Evolutionary conservation across 2,888 invertebrate species (phyloP).

Genomic region (Ennomos erosarius): DNA sequence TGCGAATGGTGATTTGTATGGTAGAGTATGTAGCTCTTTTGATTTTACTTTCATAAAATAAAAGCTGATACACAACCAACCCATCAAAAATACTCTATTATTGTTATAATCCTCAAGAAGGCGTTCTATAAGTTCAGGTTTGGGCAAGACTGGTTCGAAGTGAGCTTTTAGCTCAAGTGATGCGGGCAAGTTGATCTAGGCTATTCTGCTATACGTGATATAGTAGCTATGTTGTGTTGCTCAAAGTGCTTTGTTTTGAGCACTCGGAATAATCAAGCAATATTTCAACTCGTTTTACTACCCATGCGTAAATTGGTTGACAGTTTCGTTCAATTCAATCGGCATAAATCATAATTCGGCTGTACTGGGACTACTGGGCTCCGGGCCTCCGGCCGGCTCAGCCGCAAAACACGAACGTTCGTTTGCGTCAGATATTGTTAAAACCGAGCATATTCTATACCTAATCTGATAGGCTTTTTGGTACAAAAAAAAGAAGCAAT

Average conservation of each 20-base stretch:
- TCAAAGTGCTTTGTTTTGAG: constrained; percentile 3
- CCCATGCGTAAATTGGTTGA: constrained; percentile 42
- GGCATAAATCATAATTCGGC: constrained; percentile 51
- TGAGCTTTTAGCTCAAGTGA: no score
- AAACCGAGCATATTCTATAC: constrained; percentile 18
- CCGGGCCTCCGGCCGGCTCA: constrained; percentile 34
- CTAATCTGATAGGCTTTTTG: not conserved
- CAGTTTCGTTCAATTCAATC: constrained; percentile 46
- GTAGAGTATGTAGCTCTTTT: not conserved
- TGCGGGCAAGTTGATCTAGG: no score
- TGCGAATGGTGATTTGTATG: constrained; percentile 5
- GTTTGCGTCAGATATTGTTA: constrained; percentile 21
- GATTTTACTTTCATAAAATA: not conserved
- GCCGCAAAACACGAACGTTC: constrained; percentile 41
- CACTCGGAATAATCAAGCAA: constrained; percentile 24
- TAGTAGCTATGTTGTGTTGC: no score
- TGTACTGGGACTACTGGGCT: constrained; percentile 38
- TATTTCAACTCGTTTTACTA: constrained; percentile 35
- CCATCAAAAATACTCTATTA: no score
- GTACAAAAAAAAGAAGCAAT: constrained; percentile 1
- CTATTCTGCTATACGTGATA: no score
- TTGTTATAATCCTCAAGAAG: no score
- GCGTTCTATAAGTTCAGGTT: no score
- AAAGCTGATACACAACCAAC: no score
- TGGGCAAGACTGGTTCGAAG: no score